Evolutionary conservation across 2,888 invertebrate genomes (phyloP).

Genomic region (Podotricha telesiphe): DNA sequence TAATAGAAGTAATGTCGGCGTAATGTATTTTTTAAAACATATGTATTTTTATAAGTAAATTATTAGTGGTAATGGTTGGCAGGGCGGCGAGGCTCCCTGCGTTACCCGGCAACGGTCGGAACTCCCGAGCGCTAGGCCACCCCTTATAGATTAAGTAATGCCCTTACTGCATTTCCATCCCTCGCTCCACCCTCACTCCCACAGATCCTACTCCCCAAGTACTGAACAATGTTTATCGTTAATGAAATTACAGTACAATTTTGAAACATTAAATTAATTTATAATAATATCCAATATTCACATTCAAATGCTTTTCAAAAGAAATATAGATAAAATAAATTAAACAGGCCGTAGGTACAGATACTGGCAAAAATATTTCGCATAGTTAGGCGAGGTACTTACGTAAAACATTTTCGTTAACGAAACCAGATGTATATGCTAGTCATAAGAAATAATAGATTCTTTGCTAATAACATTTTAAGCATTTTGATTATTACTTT

Average conservation of each 20-base stretch:
- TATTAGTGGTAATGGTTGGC: constrained; percentile 32
- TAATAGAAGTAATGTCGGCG: background rate
- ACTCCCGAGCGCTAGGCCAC: constrained; percentile 50
- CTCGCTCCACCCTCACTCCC: constrained; percentile 43
- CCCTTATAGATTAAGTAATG: constrained; percentile 44
- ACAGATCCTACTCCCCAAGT: constrained; percentile 32
- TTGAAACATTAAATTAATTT: constrained; percentile 11
- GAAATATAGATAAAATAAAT: background rate
- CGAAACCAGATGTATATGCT: background rate
- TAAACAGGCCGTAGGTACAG: background rate
- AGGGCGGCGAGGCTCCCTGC: constrained; percentile 33
- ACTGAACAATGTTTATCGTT: constrained; percentile 32
- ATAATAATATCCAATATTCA: background rate
- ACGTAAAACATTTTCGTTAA: background rate
- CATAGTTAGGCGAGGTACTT: too few species aligned
- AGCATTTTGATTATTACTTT: too few species aligned
- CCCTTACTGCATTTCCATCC: constrained; percentile 42
- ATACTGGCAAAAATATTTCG: too few species aligned
- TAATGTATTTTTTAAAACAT: background rate
- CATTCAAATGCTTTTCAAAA: background rate
- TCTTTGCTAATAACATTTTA: too few species aligned
- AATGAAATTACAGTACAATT: constrained; percentile 6
- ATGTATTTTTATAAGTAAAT: background rate
- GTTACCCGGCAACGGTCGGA: constrained; percentile 45
- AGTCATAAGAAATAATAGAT: background rate